Conservation (phyloP, 2,888 invertebrate genomes). For the Drosophila borborema region DNA sequence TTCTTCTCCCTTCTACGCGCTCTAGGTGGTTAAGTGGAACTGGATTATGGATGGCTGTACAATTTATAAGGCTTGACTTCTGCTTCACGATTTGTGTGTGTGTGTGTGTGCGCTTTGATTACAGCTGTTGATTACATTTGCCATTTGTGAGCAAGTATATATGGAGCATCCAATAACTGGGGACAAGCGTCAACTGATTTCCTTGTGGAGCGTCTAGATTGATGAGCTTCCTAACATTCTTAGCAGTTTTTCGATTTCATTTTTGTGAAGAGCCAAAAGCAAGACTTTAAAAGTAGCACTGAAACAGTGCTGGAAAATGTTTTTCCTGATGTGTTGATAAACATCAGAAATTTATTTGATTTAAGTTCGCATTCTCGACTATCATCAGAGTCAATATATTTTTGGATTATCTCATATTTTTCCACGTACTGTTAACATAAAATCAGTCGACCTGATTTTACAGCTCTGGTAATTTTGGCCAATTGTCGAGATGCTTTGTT, state of each 20-base stretch:
- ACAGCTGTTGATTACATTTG: slow-evolving; percentile 52
- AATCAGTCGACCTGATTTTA: background rate
- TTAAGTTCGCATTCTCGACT: background rate
- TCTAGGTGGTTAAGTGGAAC: slow-evolving; percentile 9
- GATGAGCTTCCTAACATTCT: slow-evolving; percentile 2
- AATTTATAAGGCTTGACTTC: slow-evolving; percentile 71
- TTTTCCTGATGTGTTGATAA: background rate
- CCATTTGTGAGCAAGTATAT: slow-evolving; percentile 6
- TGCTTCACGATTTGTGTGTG: slow-evolving; percentile 30
- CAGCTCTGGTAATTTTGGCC: background rate
- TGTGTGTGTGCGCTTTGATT: slow-evolving; percentile 54
- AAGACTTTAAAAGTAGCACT: background rate
- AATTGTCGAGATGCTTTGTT: slow-evolving; percentile 13
- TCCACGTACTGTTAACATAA: background rate
- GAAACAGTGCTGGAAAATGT: background rate
- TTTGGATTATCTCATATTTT: background rate
- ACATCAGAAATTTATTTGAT: background rate
- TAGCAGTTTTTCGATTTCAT: background rate
- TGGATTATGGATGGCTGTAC: slow-evolving; percentile 51
- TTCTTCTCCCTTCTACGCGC: background rate
- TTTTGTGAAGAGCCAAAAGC: background rate
- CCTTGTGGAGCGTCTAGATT: slow-evolving; percentile 15
- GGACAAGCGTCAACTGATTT: slow-evolving; percentile 18
- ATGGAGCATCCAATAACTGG: background rate
- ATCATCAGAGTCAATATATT: background rate